Evolutionary conservation across 2,888 invertebrate genomes (phyloP).

Genomic region (Torymus tubicola): DNA sequence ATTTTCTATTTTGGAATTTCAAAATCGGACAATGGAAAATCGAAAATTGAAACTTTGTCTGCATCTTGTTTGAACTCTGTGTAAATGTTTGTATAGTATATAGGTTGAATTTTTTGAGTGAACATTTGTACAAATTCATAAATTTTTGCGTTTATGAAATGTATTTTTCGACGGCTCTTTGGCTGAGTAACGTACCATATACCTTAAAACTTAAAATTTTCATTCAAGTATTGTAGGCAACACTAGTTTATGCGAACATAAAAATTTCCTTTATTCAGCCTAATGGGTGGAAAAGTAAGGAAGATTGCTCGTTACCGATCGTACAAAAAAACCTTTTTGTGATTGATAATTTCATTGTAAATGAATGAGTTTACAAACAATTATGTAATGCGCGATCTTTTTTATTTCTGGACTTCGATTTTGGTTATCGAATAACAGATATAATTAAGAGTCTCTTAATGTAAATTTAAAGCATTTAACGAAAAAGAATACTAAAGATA

Average conservation of each 20-base stretch:
- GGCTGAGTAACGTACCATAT: not conserved
- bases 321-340: conserved; percentile 34
- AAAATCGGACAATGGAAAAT: not conserved
- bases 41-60: not conserved
- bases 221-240: not conserved
- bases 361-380: conserved; percentile 13
- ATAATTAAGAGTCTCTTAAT: not conserved
- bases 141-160: not conserved
- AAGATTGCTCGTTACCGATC: conserved; percentile 19
- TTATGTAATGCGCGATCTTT: not conserved
- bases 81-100: too few relatives aligned
- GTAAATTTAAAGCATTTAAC: conserved; percentile 19
- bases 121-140: not conserved
- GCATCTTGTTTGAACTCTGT: too few relatives aligned
- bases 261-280: not conserved
- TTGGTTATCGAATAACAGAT: conserved; percentile 15
- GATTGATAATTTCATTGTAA: conserved; percentile 30
- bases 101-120: not conserved
- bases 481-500: conserved; percentile 11
- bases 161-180: not conserved
- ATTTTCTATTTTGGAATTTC: too few relatives aligned
- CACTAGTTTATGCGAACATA: too few relatives aligned
- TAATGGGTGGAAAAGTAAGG: conserved; percentile 9
- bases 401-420: not conserved
- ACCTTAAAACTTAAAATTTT: conserved; percentile 13